phyloP scores from a whole-genome alignment of 2,888 invertebrate genomes.

The Limnephilus lunatus region DNA sequence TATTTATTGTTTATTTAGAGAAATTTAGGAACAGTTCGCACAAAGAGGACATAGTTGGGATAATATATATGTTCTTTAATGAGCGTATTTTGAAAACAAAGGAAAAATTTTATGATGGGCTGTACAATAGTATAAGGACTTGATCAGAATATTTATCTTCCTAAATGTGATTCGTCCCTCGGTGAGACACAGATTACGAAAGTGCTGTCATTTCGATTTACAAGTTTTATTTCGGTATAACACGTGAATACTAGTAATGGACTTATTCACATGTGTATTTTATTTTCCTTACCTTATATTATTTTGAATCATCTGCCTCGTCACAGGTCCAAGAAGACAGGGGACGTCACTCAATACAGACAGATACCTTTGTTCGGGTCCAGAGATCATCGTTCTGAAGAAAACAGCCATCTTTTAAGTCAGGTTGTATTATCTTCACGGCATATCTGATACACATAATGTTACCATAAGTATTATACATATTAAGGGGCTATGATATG shows the following conservation, averaged over 20 bases:
- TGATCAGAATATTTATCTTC: no score
- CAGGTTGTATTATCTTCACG: neutral
- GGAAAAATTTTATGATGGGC: no score
- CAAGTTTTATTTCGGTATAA: no score
- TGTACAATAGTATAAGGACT: no score
- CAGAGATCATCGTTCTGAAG: neutral
- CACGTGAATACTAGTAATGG: neutral
- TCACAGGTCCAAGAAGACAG: slow-evolving; percentile 24
- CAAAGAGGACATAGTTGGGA: no score
- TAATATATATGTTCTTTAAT: no score
- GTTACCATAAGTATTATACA: neutral
- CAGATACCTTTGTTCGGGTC: slow-evolving; percentile 29
- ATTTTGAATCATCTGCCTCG: neutral
- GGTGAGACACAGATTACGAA: no score
- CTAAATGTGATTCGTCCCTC: no score
- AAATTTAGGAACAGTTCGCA: no score
- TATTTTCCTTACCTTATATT: neutral
- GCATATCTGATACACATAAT: slow-evolving; percentile 19
- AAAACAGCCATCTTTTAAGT: slow-evolving; percentile 7
- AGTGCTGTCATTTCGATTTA: no score
- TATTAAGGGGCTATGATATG: neutral
- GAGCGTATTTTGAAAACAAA: no score
- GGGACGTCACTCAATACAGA: slow-evolving; percentile 41
- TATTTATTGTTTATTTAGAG: no score
- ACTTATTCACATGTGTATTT: neutral